Evolutionary conservation across 2,113 vertebrate genomes (phyloP).

Genomic region (Erpornis zantholeuca): DNA sequence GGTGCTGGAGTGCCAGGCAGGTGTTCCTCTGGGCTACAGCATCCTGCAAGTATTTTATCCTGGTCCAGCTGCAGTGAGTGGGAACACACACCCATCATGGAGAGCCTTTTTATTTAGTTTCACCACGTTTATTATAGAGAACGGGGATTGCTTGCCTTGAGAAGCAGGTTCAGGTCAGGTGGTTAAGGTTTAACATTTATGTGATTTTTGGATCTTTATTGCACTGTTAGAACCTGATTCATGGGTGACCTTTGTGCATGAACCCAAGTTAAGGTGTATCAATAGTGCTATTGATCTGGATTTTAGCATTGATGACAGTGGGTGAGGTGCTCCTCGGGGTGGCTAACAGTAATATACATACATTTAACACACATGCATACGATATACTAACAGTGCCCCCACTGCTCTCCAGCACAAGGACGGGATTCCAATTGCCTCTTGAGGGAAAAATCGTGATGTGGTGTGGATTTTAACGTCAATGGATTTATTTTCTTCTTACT

Average conservation of each 20-base stretch:
- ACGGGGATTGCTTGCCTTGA: not conserved
- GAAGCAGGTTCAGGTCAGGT: not conserved
- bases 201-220: not conserved
- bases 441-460: not conserved
- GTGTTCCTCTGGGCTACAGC: not conserved
- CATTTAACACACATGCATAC: too few species aligned
- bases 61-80: not conserved
- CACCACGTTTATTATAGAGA: not conserved
- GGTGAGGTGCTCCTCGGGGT: not conserved
- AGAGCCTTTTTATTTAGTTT: not conserved
- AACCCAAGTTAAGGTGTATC: not conserved
- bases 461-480: not conserved
- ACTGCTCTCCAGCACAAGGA: not conserved
- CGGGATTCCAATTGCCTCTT: not conserved
- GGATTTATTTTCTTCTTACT: not conserved
- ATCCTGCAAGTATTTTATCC: not conserved
- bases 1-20: not conserved
- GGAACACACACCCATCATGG: not conserved
- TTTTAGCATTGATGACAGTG: not conserved
- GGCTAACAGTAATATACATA: not conserved
- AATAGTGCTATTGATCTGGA: not conserved
- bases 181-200: not conserved
- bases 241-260: not conserved
- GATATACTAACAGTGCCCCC: too few species aligned
- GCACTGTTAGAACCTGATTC: not conserved